Evolutionary conservation across 2,797 vertebrate genomes (phyloP), one percentile per base, ranked within the genome.

Genomic region (Nannoperca obscura): DNA sequence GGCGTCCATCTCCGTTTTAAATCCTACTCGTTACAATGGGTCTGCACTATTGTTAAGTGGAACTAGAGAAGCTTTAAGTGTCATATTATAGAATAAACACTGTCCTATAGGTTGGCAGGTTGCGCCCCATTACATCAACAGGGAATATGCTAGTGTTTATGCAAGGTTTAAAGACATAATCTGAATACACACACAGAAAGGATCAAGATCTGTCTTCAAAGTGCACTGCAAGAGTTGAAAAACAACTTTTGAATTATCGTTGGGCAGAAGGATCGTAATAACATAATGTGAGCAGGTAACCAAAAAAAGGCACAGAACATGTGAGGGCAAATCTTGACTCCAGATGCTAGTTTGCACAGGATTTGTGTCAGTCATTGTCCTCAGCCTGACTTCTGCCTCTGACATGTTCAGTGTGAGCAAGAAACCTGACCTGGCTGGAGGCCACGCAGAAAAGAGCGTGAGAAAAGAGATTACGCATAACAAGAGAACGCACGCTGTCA

Each of bases 401-500:
- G 82, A 74, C 78, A 76, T 59, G 66, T 65, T 84, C 72, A 53
- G n/a, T 60, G 81, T 65, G 84, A 86, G 36, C 46, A n/a, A 80
- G 80, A 87, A 88, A 90, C 85, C 85, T 71, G 82, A 88, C 59
- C 87, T 75, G 83, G 85, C 85, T 65, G 50, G 22, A 60, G 78
- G 86, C 84, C 89, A 90, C 27, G 0, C 32, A 27, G 47, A 58
- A 22, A 80, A 34, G 78, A 90, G 89, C 89, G 91, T 91, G 90
- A 90, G 90, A 92, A 90, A 83, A 76, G 73, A 81, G 88, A 89
- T 86, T 76, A 88, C 76, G 46, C 84, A 77, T 70, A 69, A 84
- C 76, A 67, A 78, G 82, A 78, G 79, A 85, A 80, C 40, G 40
- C 76, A 59, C 12, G 44, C 60, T 78, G 87, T 90, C 86, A 82